These are phyloP conservation scores for Ifrita kowaldi DNA, from an alignment of 2,113 vertebrate genomes.

Conservation along the genomic window DNA sequence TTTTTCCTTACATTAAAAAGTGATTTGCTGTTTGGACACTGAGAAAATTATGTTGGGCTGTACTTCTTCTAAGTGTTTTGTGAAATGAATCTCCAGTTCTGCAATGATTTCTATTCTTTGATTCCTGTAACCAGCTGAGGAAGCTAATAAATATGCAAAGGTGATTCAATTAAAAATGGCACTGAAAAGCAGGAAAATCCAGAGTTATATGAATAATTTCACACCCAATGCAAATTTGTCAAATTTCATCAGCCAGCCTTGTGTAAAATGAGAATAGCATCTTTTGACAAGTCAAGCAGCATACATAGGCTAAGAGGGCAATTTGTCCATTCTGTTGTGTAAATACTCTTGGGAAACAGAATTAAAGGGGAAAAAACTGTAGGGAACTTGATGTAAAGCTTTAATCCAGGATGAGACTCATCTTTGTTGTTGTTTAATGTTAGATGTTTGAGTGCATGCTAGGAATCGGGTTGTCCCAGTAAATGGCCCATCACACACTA, in stretches of 20 bases:
- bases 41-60: not conserved
- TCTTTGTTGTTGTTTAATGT: not conserved
- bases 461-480: not conserved
- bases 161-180: slow-evolving; percentile 9
- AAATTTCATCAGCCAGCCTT: not conserved
- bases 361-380: not conserved
- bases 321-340: not conserved
- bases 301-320: not conserved
- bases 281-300: not conserved
- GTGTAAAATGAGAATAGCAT: not conserved
- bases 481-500: not conserved
- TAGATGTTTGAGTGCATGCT: not conserved
- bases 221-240: not conserved
- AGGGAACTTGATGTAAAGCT: not conserved
- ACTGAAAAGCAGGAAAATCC: not conserved
- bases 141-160: slow-evolving; percentile 14
- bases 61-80: not conserved
- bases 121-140: not conserved
- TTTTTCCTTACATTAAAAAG: not conserved
- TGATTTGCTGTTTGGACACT: not conserved
- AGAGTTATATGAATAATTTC: slow-evolving; percentile 8
- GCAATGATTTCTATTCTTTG: not conserved
- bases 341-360: not conserved
- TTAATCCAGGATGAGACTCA: not conserved
- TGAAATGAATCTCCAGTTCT: not conserved